Evolutionary conservation across 92 coral and sea anemone species (phyloP).

Genomic region (Actinostola sp.): DNA sequence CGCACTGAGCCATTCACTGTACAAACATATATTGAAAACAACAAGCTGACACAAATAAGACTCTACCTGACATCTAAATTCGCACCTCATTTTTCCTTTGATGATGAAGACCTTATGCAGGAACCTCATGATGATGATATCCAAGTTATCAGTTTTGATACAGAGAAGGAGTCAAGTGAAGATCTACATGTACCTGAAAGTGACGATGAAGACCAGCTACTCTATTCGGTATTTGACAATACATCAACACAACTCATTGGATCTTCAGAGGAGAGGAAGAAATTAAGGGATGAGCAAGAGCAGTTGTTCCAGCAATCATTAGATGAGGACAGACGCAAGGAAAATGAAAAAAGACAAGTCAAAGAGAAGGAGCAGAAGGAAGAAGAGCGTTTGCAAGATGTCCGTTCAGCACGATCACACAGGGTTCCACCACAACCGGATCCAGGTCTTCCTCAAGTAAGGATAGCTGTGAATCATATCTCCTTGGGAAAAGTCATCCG

Average conservation of each 20-base stretch:
- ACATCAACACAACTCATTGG: constrained; percentile 31
- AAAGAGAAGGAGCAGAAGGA: background rate
- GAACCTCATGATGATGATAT: background rate
- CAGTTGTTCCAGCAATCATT: constrained; percentile 17
- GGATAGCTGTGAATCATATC: constrained; percentile 45
- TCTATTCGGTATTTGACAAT: too few relatives aligned
- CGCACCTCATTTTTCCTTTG: constrained; percentile 10
- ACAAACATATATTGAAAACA: constrained; percentile 49
- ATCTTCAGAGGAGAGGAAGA: constrained; percentile 22
- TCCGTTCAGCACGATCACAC: constrained; percentile 24
- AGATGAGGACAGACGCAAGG: constrained; percentile 23
- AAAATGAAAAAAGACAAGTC: background rate
- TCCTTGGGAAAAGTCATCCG: constrained; percentile 46
- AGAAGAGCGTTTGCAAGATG: constrained; percentile 22
- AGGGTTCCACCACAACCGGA: constrained; percentile 45
- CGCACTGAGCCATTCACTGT: constrained; percentile 6
- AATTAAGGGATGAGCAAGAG: constrained; percentile 21
- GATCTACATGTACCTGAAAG: background rate
- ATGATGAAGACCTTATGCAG: constrained; percentile 13
- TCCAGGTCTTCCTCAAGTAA: constrained; percentile 35
- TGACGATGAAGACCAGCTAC: background rate
- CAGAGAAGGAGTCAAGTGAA: background rate
- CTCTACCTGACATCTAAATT: constrained; percentile 47
- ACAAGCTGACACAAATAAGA: constrained; percentile 40
- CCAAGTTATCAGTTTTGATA: background rate